A percentile compares a stretch with the other conserved stretches of the same genome.
Conservation (phyloP, 1,140 invertebrate species). For the Ooceraea biroi region DNA sequence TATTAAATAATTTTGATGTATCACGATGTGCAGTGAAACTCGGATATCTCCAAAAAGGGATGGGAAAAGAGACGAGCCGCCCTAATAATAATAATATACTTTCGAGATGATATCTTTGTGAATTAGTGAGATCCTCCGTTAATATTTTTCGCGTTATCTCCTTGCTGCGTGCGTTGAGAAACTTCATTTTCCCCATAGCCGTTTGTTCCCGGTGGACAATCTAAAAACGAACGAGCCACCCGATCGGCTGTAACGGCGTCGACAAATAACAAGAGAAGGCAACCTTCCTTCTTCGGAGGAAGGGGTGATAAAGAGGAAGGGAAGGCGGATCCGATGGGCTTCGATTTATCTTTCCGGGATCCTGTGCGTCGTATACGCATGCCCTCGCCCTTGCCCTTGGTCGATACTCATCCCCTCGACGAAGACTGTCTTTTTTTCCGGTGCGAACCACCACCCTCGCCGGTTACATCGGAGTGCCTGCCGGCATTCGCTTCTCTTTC, state of each 20-base stretch:
- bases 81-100: neutral
- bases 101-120: neutral
- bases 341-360: constrained; percentile 62
- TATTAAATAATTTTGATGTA: no score
- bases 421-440: constrained; percentile 69
- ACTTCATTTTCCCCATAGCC: neutral
- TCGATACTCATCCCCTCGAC: constrained; percentile 83
- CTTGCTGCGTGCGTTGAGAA: neutral
- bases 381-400: constrained; percentile 85
- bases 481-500: constrained; percentile 48
- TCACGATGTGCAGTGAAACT: no score
- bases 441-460: constrained; percentile 59
- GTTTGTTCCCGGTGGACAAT: neutral
- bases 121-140: neutral
- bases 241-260: neutral
- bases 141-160: neutral
- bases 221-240: neutral
- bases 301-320: neutral
- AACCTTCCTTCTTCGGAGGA: neutral
- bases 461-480: constrained; percentile 40
- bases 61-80: neutral
- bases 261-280: neutral
- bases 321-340: neutral
- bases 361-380: constrained; percentile 79
- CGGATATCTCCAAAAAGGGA: no score